Base-by-base conservation (phyloP, 2,113 vertebrate species). In the Corythornis vintsioides region DNA sequence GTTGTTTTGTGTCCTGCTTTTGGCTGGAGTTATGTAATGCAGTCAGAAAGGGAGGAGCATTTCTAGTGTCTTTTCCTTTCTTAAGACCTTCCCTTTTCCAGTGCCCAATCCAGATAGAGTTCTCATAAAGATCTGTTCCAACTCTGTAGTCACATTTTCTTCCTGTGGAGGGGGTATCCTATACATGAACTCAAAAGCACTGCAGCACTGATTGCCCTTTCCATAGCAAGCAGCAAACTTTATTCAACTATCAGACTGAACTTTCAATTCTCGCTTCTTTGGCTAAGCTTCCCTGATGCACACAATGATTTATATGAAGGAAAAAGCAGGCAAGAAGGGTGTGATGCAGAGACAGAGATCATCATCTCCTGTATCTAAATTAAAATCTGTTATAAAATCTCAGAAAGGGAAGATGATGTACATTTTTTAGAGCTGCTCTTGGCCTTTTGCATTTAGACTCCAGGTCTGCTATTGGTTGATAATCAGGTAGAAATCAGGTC, bases 341-440 rank as follows among this genome's bases (percentile, higher is more conserved):
- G 75, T 15, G 1, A 52, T 52, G 78, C 33, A 79, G 93, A 89
- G 47, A 65, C 89, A 90, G 80, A 88, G 38, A 29, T 65, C 87
- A 56, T 69, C 63, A n/a, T 66, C 13, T 59, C 33, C 80, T 91
- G 25, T 86, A 78, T 70, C 72, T 86, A 40, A 75, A 83, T 96
- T 96, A 90, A 94, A 94, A 79, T 85, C 72, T 22, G 1, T 92
- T 70, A 57, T 89, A 86, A 94, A 94, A 91, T 74, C 57, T 92
- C 55, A 40, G 55, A 61, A 92, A 57, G 26, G 88, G 38, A 67
- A 31, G 66, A 40, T 70, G 42, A 20, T 92, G 8, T 83, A 29
- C 8, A 5, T 50, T 66, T 77, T 84, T 63, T 90, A 31, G 33
- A 95, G 31, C 50, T 57, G n/a, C 67, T 78, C 42, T 69, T 83